Evolutionary conservation across 92 coral and sea anemone genomes (phyloP).

Genomic region (Epizoanthus scotinus): DNA sequence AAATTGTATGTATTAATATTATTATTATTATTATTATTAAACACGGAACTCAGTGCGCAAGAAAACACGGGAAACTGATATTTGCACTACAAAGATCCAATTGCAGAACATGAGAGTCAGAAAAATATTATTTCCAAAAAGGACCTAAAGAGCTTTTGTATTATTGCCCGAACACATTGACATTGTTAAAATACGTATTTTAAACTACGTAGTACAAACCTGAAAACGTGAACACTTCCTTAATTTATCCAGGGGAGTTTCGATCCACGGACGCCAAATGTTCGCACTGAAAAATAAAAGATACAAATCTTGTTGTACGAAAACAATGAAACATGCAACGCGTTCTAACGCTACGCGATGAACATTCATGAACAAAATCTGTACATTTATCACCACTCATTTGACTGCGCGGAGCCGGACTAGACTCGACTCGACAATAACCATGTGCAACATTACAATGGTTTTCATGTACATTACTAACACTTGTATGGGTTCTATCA

Average conservation of each 20-base stretch:
- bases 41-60: too few relatives aligned
- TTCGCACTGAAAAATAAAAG: slow-evolving; percentile 42
- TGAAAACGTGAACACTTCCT: slow-evolving; percentile 25
- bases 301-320: neutral
- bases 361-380: neutral
- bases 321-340: neutral
- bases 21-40: too few relatives aligned
- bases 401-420: neutral
- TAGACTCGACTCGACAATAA: too few relatives aligned
- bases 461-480: neutral
- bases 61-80: too few relatives aligned
- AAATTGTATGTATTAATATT: too few relatives aligned
- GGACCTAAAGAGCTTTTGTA: too few relatives aligned
- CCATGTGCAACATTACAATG: too few relatives aligned
- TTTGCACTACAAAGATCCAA: too few relatives aligned
- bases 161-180: too few relatives aligned
- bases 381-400: neutral
- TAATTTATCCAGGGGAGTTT: slow-evolving; percentile 8
- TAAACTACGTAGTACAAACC: slow-evolving; percentile 31
- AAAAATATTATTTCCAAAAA: too few relatives aligned
- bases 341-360: neutral
- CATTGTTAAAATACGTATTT: too few relatives aligned
- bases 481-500: neutral
- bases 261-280: slow-evolving; percentile 83
- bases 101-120: too few relatives aligned